Evolutionary conservation across 2,113 vertebrate genomes (phyloP).

Genomic region (Amia ocellicauda): DNA sequence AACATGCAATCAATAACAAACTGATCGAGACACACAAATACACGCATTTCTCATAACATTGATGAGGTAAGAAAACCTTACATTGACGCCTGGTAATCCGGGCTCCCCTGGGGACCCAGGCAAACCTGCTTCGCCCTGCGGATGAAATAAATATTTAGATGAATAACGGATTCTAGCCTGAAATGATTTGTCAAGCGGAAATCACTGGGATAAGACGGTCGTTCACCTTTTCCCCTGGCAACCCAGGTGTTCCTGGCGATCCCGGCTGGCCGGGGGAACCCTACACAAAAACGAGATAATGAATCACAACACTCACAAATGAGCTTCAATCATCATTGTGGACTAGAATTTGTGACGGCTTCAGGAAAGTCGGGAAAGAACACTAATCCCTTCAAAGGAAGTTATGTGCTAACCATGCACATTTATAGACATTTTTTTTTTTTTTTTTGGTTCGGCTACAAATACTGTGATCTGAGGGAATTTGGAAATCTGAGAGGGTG

Average conservation of each 20-base stretch:
- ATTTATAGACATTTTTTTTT: no score
- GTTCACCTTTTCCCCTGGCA: slow-evolving; percentile 51
- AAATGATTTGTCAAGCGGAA: background rate
- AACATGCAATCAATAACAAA: background rate
- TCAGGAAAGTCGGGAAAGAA: no score
- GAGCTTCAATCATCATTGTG: background rate
- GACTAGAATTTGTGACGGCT: no score
- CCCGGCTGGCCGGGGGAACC: slow-evolving; percentile 50
- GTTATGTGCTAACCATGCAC: no score
- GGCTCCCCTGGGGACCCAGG: slow-evolving; percentile 50
- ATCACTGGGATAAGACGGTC: background rate
- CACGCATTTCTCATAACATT: background rate
- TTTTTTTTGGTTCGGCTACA: no score
- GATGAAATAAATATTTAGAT: background rate
- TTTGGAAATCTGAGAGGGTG: no score
- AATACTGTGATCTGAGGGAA: no score
- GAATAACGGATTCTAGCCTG: no score
- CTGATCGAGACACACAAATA: no score
- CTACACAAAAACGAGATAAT: slow-evolving; percentile 30
- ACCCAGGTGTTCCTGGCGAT: slow-evolving; percentile 44
- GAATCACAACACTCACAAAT: background rate
- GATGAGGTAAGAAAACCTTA: slow-evolving; percentile 24
- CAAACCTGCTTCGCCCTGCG: slow-evolving; percentile 56
- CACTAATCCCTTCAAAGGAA: no score
- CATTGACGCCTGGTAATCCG: slow-evolving; percentile 50